A percentile compares a stretch with the other conserved stretches of the same genome.
Conservation (phyloP, 2,888 invertebrate genomes). For the Steinernema scapterisci region DNA sequence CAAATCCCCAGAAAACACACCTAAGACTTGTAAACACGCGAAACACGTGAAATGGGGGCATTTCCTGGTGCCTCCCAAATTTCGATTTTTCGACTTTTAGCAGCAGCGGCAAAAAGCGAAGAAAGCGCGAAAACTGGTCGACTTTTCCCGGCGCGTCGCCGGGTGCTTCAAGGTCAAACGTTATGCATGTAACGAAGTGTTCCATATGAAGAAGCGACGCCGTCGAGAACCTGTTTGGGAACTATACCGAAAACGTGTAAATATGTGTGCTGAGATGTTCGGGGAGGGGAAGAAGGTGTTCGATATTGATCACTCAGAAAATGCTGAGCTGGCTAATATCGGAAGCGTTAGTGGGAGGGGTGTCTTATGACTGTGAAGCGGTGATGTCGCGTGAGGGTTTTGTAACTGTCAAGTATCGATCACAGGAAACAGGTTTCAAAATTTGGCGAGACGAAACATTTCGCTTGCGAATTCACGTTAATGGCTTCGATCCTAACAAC, state of each 20-base stretch:
- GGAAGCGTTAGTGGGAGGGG: background rate
- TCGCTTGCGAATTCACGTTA: too few species aligned
- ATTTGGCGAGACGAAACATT: too few species aligned
- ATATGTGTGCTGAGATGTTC: constrained; percentile 12
- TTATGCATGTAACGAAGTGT: constrained; percentile 16
- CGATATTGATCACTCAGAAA: background rate
- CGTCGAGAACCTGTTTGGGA: background rate
- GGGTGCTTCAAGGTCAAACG: background rate
- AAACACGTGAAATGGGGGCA: too few species aligned
- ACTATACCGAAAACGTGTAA: constrained; percentile 1
- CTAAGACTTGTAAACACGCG: too few species aligned
- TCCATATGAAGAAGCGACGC: constrained; percentile 10
- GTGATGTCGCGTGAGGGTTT: background rate
- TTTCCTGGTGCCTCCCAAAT: too few species aligned
- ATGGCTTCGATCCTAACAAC: too few species aligned
- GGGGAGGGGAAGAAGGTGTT: background rate
- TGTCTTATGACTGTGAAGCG: background rate
- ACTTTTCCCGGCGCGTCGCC: too few species aligned
- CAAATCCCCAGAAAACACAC: too few species aligned
- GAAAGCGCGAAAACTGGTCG: too few species aligned
- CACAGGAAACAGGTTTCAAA: too few species aligned
- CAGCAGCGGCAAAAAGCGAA: too few species aligned
- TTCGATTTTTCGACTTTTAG: too few species aligned
- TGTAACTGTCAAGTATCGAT: background rate
- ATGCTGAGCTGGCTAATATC: background rate